phyloP scores from a whole-genome alignment of 2,797 vertebrate genomes.

The Hoplostethus atlanticus region DNA sequence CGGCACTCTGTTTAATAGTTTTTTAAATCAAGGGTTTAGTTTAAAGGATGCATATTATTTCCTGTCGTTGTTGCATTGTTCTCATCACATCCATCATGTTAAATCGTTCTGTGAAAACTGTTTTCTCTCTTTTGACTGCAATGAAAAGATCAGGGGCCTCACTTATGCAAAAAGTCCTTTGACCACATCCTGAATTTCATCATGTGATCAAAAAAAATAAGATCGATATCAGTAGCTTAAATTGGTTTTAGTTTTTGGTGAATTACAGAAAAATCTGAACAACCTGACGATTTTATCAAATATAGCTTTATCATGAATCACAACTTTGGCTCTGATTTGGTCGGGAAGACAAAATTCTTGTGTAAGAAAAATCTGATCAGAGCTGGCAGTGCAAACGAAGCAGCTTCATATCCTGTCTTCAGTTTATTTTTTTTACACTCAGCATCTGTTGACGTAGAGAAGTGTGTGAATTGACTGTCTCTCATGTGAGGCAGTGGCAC shows the following conservation, averaged over 20 bases:
- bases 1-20: slow-evolving; percentile 5
- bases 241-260: no score
- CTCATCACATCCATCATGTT: neutral
- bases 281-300: neutral
- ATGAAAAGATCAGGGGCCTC: slow-evolving; percentile 24
- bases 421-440: neutral
- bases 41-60: neutral
- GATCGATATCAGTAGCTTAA: neutral
- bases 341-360: no score
- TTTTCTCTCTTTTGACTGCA: neutral
- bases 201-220: neutral
- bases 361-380: neutral
- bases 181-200: neutral
- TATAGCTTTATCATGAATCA: neutral
- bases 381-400: neutral
- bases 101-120: neutral
- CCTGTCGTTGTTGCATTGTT: slow-evolving; percentile 24
- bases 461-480: slow-evolving; percentile 16
- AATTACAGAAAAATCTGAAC: neutral
- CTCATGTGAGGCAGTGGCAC: slow-evolving; percentile 22
- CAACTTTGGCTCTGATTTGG: neutral
- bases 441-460: neutral
- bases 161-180: slow-evolving; percentile 24
- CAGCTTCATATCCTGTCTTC: neutral
- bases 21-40: neutral